Base-by-base conservation (phyloP, 2,888 invertebrate species). In the Platerodrilus igneus region DNA sequence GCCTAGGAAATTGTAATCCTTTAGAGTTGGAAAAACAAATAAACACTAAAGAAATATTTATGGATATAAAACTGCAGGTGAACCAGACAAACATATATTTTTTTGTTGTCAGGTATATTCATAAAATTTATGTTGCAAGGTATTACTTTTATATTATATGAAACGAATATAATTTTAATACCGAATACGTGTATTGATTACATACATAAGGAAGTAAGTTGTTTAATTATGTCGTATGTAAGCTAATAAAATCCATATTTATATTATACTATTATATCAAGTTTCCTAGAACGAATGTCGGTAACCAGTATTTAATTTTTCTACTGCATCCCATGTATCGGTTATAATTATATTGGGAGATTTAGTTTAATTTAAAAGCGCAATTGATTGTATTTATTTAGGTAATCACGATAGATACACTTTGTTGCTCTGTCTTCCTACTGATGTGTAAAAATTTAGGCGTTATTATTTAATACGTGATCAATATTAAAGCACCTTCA, bases 11-110 rank as follows among this genome's bases (percentile, higher is more conserved):
- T 48, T 49, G 41, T 45, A 53, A 56, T 53, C 50, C 48, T 15
- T 41, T 23, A 36, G 44, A 50, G 54, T 50, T 52, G 48, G 50
- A 55, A 58, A 54, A 50, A 53, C 51, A 54, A 56, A 50, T 41
- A 56, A 56, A 58, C 55, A 55, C 56, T 51, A n/a, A n/a, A 55
- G 56, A 57, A 59, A 60, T 59, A 57, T 59, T 57, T 54, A 57
- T 51, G n/a, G 57, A 53, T 55, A 51, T 50, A 46, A 58, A 57
- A 57, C 55, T 57, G 57, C 60, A 59, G 58, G 58, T 57, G 58
- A 55, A 56, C 55, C 52, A 51, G 51, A 58, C 56, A 58, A 58
- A 58, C 51, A 52, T 53, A 45, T 47, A 37, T 47, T 41, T 44
- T 46, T n/a, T n/a, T n/a, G n/a, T n/a, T n/a, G n/a, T n/a, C n/a